Conservation (phyloP, 1,140 invertebrate genomes). For the Samia ricini region DNA sequence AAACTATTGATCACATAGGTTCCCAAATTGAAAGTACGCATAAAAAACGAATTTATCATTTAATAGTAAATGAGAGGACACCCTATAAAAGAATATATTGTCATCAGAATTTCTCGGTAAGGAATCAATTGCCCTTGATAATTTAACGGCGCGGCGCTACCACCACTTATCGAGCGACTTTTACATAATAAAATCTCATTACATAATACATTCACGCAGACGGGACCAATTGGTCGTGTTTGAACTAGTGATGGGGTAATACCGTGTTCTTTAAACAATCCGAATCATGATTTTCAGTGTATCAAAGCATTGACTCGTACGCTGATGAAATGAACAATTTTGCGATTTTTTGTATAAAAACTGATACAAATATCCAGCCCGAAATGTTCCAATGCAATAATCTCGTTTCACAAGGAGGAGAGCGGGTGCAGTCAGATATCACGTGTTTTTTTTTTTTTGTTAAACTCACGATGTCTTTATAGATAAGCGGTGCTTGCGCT, state of each 20-base stretch:
- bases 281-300: neutral
- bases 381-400: too few species aligned
- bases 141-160: neutral
- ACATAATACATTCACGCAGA: conserved; percentile 18
- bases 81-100: neutral
- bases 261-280: neutral
- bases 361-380: too few species aligned
- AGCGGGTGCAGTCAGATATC: too few species aligned
- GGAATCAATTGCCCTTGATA: neutral
- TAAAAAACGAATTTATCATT: too few species aligned
- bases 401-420: too few species aligned
- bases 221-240: conserved; percentile 17
- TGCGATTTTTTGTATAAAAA: too few species aligned
- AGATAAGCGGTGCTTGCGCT: too few species aligned
- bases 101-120: neutral
- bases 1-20: too few species aligned
- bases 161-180: conserved; percentile 2
- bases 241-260: conserved; percentile 6
- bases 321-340: neutral
- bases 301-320: neutral
- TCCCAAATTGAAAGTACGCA: too few species aligned
- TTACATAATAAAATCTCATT: conserved; percentile 23
- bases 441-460: too few species aligned
- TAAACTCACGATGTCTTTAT: too few species aligned
- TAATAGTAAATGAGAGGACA: too few species aligned